Evolutionary conservation across 2,113 vertebrate genomes (phyloP).

Genomic region (Oryzias woworae): DNA sequence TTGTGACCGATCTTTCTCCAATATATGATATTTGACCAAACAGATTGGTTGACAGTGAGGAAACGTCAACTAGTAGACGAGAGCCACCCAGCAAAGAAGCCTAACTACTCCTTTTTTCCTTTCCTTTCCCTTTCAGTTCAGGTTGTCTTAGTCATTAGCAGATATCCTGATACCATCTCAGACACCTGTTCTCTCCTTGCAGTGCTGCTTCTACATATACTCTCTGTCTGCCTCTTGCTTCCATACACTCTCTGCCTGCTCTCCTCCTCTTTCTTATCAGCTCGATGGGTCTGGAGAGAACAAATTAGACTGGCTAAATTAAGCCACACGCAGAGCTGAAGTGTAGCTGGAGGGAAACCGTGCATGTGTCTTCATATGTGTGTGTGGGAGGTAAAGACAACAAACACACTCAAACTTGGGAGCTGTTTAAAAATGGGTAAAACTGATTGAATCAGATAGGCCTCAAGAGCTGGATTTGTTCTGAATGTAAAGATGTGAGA

Average conservation of each 20-base stretch:
- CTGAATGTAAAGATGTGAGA: conserved; percentile 35
- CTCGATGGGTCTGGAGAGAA: conserved; percentile 66
- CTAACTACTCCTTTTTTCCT: conserved; percentile 9
- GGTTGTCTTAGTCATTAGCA: conserved; percentile 68
- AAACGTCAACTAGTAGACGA: background rate
- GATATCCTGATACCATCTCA: conserved; percentile 65
- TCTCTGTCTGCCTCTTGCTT: conserved; percentile 18
- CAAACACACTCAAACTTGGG: conserved; percentile 14
- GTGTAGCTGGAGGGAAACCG: conserved; percentile 31
- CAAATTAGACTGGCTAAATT: conserved; percentile 71
- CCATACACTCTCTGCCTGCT: conserved; percentile 32
- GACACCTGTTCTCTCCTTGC: conserved; percentile 67
- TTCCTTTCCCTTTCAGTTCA: conserved; percentile 34
- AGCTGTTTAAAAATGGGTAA: conserved; percentile 45
- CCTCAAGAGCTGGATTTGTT: conserved; percentile 31
- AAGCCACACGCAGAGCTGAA: conserved; percentile 60
- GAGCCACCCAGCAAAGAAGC: background rate
- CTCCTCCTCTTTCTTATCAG: conserved; percentile 61
- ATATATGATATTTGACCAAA: background rate
- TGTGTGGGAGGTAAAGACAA: conserved; percentile 33
- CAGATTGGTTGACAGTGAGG: background rate
- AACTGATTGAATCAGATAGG: conserved; percentile 52
- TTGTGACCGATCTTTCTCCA: too few relatives aligned
- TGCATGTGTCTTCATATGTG: conserved; percentile 6
- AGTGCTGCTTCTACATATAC: conserved; percentile 31